Evolutionary conservation across 2,888 invertebrate species (phyloP), one percentile per base, ranked within the genome.

Genomic region (Sepiola atlantica): DNA sequence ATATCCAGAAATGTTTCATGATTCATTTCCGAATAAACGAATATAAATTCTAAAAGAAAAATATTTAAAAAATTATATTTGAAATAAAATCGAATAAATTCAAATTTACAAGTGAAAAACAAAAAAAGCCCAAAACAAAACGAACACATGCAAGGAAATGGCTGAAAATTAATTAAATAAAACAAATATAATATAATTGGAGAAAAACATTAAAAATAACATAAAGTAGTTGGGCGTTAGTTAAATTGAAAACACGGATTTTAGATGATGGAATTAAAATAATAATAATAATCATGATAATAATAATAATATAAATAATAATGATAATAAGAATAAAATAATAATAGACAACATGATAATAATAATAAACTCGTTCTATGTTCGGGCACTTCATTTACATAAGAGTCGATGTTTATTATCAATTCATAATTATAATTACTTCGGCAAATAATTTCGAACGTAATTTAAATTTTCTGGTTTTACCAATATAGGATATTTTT

Each of bases 21-120:
- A 77, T 77, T 77, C 77, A 77, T 77, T 77, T 77, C 77, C 77
- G n/a, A 77, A 77, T 77, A 77, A 77, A n/a, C 77, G 77, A 77
- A 77, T 28, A n/a, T 24, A 21, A 28, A 61, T 45, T 45, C 8
- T 45, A 45, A 45, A 45, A 45, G 8, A 45, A 45, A 8, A 45
- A 8, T 4, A 45, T n/a, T n/a, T n/a, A 45, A 45, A 45, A 45
- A 45, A 45, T 45, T 45, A 24, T 21, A 61, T 61, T 61, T 61
- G 10, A 61, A 61, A 61, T 61, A 61, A 61, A 61, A 61, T 16
- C 28, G 12, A 28, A 77, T 77, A n/a, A 77, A 28, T 77, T 77
- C 77, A n/a, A 28, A 77, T 77, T 77, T 77, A 77, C 77, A 77
- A 28, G n/a, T n/a, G 28, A n/a, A 77, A 77, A 77, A 45, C 45